Conservation (phyloP, 2,888 invertebrate species). For the Leptopilina myrica region DNA sequence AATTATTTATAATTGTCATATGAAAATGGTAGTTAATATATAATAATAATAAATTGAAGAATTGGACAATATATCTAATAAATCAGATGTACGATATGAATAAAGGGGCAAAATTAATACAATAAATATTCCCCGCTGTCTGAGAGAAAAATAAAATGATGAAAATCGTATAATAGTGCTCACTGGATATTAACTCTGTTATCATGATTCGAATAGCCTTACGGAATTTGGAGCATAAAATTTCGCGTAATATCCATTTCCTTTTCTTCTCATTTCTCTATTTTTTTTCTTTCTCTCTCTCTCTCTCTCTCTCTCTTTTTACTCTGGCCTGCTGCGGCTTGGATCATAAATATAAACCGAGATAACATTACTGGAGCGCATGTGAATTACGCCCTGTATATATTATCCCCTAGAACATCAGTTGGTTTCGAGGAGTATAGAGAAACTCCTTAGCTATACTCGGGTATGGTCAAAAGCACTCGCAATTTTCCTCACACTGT, state of each 20-base stretch:
- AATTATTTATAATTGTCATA: no score
- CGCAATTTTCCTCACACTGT: constrained; percentile 56
- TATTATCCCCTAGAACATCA: constrained; percentile 58
- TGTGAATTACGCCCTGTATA: constrained; percentile 63
- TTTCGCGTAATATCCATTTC: constrained; percentile 59
- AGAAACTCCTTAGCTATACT: constrained; percentile 48
- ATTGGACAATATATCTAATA: no score
- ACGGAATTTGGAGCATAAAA: constrained; percentile 60
- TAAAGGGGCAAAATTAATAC: not conserved
- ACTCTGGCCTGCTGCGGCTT: constrained; percentile 48
- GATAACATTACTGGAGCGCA: constrained; percentile 62
- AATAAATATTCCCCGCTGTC: not conserved
- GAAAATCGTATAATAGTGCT: constrained; percentile 15
- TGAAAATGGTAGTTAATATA: no score
- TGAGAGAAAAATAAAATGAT: not conserved
- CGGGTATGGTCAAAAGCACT: constrained; percentile 56
- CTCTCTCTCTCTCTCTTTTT: not conserved
- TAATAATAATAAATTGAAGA: no score
- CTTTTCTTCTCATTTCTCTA: constrained; percentile 45
- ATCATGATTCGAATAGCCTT: constrained; percentile 54
- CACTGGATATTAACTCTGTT: constrained; percentile 43
- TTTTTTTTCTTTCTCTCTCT: not conserved
- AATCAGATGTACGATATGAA: no score
- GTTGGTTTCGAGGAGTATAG: constrained; percentile 15
- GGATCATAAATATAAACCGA: constrained; percentile 61